These are phyloP conservation scores for Chiloscyllium plagiosum DNA, from an alignment of 2,113 vertebrate genomes.

Conservation along the genomic window DNA sequence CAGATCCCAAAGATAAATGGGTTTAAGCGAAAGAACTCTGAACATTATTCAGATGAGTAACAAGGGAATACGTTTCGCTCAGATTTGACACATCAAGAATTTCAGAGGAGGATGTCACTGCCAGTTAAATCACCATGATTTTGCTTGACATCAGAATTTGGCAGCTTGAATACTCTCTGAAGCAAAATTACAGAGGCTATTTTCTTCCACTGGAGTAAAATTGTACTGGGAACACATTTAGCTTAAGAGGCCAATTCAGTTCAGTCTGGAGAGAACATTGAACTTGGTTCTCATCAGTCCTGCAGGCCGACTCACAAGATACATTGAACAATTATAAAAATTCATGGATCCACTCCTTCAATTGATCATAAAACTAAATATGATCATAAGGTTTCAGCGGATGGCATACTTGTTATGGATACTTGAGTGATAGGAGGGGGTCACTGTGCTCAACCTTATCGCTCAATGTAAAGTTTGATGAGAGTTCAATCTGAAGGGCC, in stretches of 20 bases:
- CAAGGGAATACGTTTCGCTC: not conserved
- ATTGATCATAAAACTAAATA: conserved; percentile 12
- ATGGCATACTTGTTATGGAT: not conserved
- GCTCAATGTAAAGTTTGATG: not conserved
- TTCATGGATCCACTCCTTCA: not conserved
- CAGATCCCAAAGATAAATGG: not conserved
- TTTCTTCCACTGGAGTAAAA: not conserved
- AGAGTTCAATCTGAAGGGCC: not conserved
- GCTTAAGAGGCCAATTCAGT: not conserved
- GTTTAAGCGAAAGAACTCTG: not conserved
- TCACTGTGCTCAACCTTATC: too few relatives aligned
- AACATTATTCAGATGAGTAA: not conserved
- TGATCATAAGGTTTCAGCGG: not conserved
- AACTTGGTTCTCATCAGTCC: not conserved
- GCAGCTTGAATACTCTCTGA: not conserved
- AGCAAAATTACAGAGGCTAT: not conserved
- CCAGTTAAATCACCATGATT: not conserved
- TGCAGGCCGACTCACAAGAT: not conserved
- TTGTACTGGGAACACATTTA: not conserved
- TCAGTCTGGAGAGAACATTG: not conserved
- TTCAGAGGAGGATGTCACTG: not conserved
- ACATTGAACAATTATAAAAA: not conserved
- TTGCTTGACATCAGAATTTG: not conserved
- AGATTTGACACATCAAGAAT: not conserved
- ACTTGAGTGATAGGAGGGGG: not conserved